phyloP scores from a whole-genome alignment of 2,888 invertebrate genomes.

The Luperina nickerlii region DNA sequence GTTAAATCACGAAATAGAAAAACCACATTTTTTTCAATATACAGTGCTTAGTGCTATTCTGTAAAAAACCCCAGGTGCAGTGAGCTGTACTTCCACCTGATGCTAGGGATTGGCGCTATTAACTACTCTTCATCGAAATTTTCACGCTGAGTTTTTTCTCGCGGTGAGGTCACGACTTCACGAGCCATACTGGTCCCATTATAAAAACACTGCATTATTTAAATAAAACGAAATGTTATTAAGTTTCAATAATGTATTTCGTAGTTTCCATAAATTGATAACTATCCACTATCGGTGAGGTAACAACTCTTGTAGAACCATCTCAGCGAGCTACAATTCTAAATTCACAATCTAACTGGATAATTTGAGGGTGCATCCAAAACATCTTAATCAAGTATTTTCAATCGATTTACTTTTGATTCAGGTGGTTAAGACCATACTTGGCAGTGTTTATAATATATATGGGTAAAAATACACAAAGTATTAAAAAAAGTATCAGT shows the following conservation, averaged over 20 bases:
- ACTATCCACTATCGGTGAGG: constrained; percentile 90
- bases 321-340: constrained; percentile 82
- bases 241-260: constrained; percentile 85
- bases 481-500: constrained; percentile 22
- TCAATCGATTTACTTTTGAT: constrained; percentile 23
- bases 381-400: constrained; percentile 61
- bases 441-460: constrained; percentile 18
- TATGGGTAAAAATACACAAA: constrained; percentile 33
- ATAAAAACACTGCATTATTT: neutral
- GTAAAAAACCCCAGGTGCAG: neutral
- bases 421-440: constrained; percentile 10
- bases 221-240: constrained; percentile 57
- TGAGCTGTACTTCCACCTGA: neutral
- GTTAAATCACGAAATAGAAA: too few species aligned
- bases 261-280: constrained; percentile 87
- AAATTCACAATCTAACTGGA: constrained; percentile 84
- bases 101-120: neutral
- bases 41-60: neutral
- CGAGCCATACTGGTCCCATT: neutral
- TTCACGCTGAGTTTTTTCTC: neutral
- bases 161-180: neutral
- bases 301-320: constrained; percentile 88
- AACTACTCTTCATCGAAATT: neutral
- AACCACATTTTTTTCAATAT: too few species aligned
- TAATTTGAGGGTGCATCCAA: constrained; percentile 82